A percentile compares a stretch with the other conserved stretches of the same genome.
These are phyloP conservation scores for Platysternon megacephalum DNA, from an alignment of 2,113 vertebrate species.

Conservation along the genomic window DNA sequence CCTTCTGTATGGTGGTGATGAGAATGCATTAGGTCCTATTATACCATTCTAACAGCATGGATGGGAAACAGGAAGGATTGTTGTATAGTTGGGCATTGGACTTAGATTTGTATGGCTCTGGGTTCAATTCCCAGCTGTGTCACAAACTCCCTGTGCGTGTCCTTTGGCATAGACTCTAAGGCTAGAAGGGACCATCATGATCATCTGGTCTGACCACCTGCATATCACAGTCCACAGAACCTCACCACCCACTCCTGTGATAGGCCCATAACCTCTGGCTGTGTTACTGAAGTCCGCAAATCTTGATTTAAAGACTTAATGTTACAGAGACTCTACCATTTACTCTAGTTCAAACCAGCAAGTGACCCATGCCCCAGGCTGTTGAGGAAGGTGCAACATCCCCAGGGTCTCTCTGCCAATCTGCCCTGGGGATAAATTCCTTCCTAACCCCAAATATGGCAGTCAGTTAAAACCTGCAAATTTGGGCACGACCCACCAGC, in stretches of 20 bases:
- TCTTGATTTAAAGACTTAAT: neutral
- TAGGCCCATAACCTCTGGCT: neutral
- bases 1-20: fast-evolving
- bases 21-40: neutral
- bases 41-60: neutral
- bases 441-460: too few species aligned
- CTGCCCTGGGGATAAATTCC: too few species aligned
- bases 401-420: too few species aligned
- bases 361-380: neutral
- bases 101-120: neutral
- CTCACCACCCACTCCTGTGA: neutral
- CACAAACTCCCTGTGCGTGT: fast-evolving
- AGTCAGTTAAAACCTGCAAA: too few species aligned
- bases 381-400: too few species aligned
- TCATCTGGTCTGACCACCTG: neutral
- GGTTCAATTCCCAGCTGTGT: neutral
- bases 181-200: neutral
- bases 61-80: neutral
- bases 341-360: neutral
- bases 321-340: neutral
- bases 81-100: neutral
- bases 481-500: too few species aligned
- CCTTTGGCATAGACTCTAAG: neutral
- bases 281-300: neutral
- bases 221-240: neutral